Evolutionary conservation across 1,140 invertebrate species (phyloP).

Genomic region (Cydia amplana): DNA sequence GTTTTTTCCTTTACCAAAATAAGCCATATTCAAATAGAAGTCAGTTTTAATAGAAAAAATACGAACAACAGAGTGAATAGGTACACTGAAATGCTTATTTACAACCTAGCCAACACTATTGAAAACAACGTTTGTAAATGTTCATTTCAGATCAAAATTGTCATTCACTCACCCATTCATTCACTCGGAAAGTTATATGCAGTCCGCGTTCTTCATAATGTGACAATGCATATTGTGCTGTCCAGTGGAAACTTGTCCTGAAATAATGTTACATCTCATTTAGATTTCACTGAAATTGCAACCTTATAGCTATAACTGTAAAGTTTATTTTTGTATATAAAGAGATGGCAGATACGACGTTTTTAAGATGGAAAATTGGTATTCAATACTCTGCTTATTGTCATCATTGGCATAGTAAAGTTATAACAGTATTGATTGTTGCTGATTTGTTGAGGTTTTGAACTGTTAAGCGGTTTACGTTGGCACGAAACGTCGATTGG

Average conservation of each 20-base stretch:
- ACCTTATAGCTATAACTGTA: not conserved
- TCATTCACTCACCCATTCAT: not conserved
- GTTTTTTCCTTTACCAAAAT: too few species aligned
- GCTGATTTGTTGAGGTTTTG: not conserved
- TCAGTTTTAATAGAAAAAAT: too few species aligned
- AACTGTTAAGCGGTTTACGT: not conserved
- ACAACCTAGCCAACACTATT: not conserved
- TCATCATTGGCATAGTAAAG: not conserved
- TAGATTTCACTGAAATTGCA: not conserved
- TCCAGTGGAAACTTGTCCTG: not conserved
- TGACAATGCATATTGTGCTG: slow-evolving; percentile 7
- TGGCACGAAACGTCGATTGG: too few species aligned
- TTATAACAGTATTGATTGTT: not conserved
- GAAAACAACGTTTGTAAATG: slow-evolving; percentile 5
- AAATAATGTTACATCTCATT: not conserved
- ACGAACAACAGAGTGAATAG: not conserved
- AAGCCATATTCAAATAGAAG: too few species aligned
- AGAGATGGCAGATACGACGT: not conserved
- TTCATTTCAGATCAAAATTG: slow-evolving; percentile 19
- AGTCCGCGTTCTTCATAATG: slow-evolving; percentile 2
- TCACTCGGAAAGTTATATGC: slow-evolving; percentile 11
- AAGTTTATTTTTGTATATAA: not conserved
- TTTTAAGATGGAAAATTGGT: not conserved
- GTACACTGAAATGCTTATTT: not conserved
- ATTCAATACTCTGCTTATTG: slow-evolving; percentile 11